Percentiles rank a stretch among this genome's conserved stretches.
Conservation (phyloP, 1,140 invertebrate species). For the Solenopsis invicta region DNA sequence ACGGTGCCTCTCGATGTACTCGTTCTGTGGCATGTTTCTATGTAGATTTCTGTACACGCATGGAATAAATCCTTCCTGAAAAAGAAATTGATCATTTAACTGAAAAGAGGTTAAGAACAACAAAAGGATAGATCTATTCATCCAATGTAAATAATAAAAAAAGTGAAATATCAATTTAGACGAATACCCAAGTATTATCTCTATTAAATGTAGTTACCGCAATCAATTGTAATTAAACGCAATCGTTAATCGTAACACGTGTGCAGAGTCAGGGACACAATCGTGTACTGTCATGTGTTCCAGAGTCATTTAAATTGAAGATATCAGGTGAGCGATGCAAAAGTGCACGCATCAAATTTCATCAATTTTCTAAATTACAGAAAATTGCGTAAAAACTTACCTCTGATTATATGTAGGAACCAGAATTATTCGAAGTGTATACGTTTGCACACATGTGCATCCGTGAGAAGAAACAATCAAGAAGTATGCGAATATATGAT, state of each 20-base stretch:
- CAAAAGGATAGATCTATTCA: background rate
- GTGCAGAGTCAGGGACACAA: background rate
- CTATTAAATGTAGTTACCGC: background rate
- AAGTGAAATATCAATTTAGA: background rate
- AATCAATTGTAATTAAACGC: background rate
- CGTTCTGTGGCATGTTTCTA: constrained; percentile 98
- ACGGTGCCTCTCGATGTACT: constrained; percentile 99
- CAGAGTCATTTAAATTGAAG: no score
- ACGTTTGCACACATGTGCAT: no score
- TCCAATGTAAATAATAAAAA: background rate
- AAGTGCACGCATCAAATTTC: background rate
- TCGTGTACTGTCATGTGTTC: background rate
- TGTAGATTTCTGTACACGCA: background rate
- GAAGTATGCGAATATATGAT: no score
- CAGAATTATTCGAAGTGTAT: no score
- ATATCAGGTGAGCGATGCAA: no score
- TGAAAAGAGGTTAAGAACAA: background rate
- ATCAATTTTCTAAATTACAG: constrained; percentile 13
- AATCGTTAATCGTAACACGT: background rate
- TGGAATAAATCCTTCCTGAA: constrained; percentile 35
- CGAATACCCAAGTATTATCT: background rate
- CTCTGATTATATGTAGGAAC: background rate
- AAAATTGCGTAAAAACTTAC: constrained; percentile 30
- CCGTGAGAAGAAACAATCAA: no score
- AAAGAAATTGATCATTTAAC: constrained; percentile 16